These are phyloP conservation scores for Bradypus variegatus DNA, from an alignment of 2,797 vertebrate genomes.

Conservation along the genomic window DNA sequence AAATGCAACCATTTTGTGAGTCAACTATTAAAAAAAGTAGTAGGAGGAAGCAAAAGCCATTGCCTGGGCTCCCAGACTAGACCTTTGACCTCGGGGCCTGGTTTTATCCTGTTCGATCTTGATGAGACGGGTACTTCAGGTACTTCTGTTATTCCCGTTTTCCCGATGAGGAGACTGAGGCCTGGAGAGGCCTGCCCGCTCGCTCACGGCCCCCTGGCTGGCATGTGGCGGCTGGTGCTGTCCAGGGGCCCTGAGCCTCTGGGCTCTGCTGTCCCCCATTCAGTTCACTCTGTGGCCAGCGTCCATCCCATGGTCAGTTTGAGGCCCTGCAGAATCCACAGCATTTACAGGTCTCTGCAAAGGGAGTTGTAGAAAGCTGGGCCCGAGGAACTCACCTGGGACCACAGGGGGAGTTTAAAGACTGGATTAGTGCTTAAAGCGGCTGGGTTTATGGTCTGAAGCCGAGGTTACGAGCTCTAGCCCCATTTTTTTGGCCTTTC, in stretches of 20 bases:
- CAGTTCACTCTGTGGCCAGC: rapidly evolving
- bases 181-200: rapidly evolving
- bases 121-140: neutral
- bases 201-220: too few relatives aligned
- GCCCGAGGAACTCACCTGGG: neutral
- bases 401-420: constrained; percentile 22
- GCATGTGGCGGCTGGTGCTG: rapidly evolving
- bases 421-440: neutral
- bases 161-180: neutral
- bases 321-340: neutral
- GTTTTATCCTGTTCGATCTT: neutral
- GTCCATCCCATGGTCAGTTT: neutral
- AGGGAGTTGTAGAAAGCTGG: neutral
- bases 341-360: neutral
- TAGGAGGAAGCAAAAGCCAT: neutral
- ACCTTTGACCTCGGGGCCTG: neutral
- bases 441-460: neutral
- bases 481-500: constrained; percentile 16
- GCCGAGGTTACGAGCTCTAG: neutral
- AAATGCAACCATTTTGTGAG: neutral
- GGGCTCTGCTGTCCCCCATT: too few relatives aligned
- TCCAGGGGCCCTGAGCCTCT: too few relatives aligned
- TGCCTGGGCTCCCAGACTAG: neutral
- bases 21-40: neutral
- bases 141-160: rapidly evolving